Percentiles rank a stretch among this genome's conserved stretches.
Conservation (phyloP, 2,888 invertebrate species). For the Temnothorax rugatulus region DNA sequence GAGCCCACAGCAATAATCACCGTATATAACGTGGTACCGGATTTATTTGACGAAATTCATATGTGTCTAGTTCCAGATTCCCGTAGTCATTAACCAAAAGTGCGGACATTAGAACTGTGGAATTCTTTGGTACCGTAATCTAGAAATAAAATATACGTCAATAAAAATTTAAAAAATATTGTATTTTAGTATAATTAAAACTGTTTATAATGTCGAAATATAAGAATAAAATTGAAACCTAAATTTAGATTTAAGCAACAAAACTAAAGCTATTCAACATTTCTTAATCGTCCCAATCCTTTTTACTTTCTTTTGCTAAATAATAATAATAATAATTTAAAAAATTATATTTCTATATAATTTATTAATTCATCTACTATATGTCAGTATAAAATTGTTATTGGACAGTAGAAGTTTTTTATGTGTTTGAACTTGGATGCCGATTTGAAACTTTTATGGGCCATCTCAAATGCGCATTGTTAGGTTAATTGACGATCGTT, state of each 20-base stretch:
- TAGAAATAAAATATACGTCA: too few relatives aligned
- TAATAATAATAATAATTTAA: neutral
- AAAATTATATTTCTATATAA: neutral
- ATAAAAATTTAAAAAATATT: too few relatives aligned
- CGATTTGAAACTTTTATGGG: neutral
- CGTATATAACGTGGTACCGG: too few relatives aligned
- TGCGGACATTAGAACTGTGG: too few relatives aligned
- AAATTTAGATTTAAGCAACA: neutral
- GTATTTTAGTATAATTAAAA: too few relatives aligned
- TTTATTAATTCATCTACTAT: neutral
- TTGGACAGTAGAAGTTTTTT: neutral
- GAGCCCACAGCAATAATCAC: too few relatives aligned
- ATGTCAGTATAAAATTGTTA: neutral
- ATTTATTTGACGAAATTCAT: too few relatives aligned
- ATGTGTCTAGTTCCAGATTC: too few relatives aligned
- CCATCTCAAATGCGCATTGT: slow-evolving; percentile 12
- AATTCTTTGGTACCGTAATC: too few relatives aligned
- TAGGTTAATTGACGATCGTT: slow-evolving; percentile 42
- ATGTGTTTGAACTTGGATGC: neutral
- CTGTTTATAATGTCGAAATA: too few relatives aligned
- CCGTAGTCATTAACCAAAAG: too few relatives aligned
- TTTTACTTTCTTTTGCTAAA: neutral
- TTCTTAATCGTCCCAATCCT: neutral
- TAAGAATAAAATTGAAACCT: neutral
- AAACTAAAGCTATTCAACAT: neutral